Base-by-base conservation (phyloP, 2,113 vertebrate genomes). In the Morone chrysops region DNA sequence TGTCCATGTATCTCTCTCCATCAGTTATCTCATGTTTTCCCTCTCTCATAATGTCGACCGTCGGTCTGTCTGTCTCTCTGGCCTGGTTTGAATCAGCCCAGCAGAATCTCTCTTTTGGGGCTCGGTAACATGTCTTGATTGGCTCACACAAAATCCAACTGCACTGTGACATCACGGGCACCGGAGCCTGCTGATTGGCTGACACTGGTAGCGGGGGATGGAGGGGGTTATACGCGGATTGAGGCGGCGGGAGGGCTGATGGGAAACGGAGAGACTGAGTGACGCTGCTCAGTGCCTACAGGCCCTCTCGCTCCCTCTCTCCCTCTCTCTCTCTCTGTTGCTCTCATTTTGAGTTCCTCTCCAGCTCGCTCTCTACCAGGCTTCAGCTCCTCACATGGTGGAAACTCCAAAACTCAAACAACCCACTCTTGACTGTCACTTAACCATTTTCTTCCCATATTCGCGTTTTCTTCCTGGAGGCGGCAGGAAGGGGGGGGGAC, bases 61-160 rank as follows among this genome's bases (percentile, higher is more conserved):
- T 71, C 82, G 25, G 56, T 63, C 74, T 75, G 60, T 87, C 79
- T 75, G 40, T 51, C 70, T 87, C 75, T 85, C 68, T 91, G 92
- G 89, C 92, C 92, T 94, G 91, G 84, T 94, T 94, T 92, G 82
- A 92, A 86, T 92, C 88, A 85, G 87, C 87, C 89, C 91, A 73
- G 88, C 90, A 90, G 89, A 68, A 82, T 90, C 72, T 77, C 83
- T 90, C 81, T 92, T 81, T 90, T 70, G 78, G 83, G 89, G 85
- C 93, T 93, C 89, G 16, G 92, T 90, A 94, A 94, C 91, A 87
- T 88, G 80, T 71, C 88, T 87, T 53, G 89, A 95, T 95, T 95
- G 94, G 94, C 93, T 95, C 80, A 48, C 79, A 69, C 82, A 77
- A 91, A 94, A 94, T 93, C 93, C 79, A 87, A 93, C 94, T 95